Percentiles rank a stretch among this genome's conserved stretches.
phyloP scores from a whole-genome alignment of 2,797 vertebrate genomes.

The Bryconaethiops microstoma region DNA sequence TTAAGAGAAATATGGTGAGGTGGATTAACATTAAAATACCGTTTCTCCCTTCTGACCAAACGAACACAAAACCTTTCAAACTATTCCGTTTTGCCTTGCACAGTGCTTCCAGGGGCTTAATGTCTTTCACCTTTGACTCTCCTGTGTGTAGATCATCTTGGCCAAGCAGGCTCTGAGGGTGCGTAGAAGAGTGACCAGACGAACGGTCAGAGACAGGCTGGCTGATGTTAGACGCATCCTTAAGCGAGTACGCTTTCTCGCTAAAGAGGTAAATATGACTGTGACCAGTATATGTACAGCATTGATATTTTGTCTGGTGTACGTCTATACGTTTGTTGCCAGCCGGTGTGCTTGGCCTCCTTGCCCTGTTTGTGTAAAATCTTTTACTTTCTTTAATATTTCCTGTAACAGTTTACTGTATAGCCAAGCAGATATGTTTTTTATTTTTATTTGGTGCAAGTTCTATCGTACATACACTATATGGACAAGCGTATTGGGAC shows the following conservation, averaged over 20 bases:
- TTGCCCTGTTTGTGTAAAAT: too few relatives aligned
- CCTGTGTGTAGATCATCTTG: conserved; percentile 72
- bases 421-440: too few relatives aligned
- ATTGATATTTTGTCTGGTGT: background rate
- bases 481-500: too few relatives aligned
- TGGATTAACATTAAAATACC: background rate
- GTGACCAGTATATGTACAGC: background rate
- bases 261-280: conserved; percentile 81
- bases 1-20: conserved; percentile 85
- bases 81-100: background rate
- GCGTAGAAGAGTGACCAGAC: conserved; percentile 71
- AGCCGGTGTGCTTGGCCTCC: too few relatives aligned
- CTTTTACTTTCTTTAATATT: too few relatives aligned
- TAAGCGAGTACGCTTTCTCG: conserved; percentile 79
- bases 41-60: background rate
- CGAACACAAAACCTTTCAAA: background rate
- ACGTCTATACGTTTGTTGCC: too few relatives aligned
- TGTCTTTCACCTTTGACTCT: background rate
- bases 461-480: too few relatives aligned
- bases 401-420: too few relatives aligned
- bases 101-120: background rate
- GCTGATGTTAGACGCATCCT: conserved; percentile 79
- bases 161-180: conserved; percentile 83
- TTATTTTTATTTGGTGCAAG: too few relatives aligned
- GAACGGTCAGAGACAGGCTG: conserved; percentile 78